These are phyloP conservation scores for Saccostrea cuccullata DNA, from an alignment of 1,140 invertebrate species.

Conservation along the genomic window DNA sequence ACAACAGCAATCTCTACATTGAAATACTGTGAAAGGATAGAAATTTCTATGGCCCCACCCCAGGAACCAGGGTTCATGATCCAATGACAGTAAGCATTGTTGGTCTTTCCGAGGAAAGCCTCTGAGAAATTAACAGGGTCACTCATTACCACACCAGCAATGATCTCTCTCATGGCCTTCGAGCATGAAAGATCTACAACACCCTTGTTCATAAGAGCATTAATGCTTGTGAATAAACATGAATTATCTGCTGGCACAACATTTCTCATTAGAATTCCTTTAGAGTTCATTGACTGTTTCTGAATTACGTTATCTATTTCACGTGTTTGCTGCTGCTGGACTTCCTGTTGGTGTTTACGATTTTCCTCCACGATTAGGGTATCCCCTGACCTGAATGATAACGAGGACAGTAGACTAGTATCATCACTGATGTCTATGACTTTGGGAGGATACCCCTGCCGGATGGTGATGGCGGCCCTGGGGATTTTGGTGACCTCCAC, in stretches of 20 bases:
- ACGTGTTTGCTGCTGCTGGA: slow-evolving; percentile 40
- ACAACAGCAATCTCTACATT: slow-evolving; percentile 95
- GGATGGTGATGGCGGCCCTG: slow-evolving; percentile 83
- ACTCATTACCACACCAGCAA: slow-evolving; percentile 88
- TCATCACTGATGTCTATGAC: slow-evolving; percentile 82
- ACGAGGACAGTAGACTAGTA: slow-evolving; percentile 80
- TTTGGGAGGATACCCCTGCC: slow-evolving; percentile 91
- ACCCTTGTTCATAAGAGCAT: slow-evolving; percentile 83
- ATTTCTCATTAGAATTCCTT: slow-evolving; percentile 91
- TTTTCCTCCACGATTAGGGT: slow-evolving; percentile 91
- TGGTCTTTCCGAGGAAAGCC: slow-evolving; percentile 91
- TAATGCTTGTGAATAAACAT: slow-evolving; percentile 94
- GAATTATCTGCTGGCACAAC: slow-evolving; percentile 97
- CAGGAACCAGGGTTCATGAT: slow-evolving; percentile 82
- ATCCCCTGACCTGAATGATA: slow-evolving; percentile 88
- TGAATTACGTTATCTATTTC: slow-evolving; percentile 60
- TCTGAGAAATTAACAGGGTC: slow-evolving; percentile 90
- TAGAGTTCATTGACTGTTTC: slow-evolving; percentile 57
- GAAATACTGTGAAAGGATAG: slow-evolving; percentile 93
- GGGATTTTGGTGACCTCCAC: slow-evolving; percentile 85
- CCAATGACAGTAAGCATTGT: slow-evolving; percentile 88
- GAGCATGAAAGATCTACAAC: slow-evolving; percentile 87
- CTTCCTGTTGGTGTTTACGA: slow-evolving; percentile 54
- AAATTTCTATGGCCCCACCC: slow-evolving; percentile 96
- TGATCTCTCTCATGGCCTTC: slow-evolving; percentile 89